Conservation (phyloP, 2,113 vertebrate genomes). For the Hypanus sabinus region DNA sequence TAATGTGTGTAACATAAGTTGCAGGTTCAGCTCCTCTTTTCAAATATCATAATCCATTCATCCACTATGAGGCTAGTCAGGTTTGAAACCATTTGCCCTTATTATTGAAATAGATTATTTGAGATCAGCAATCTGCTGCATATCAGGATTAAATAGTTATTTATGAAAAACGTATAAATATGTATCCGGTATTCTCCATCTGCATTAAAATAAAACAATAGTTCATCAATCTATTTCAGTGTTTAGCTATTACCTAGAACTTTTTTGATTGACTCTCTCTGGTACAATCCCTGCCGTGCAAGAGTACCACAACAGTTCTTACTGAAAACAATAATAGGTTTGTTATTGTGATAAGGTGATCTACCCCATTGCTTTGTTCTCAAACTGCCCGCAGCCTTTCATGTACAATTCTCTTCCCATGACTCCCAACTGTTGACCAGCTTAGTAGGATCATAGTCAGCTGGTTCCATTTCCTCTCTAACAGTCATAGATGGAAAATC, state of each 20-base stretch:
- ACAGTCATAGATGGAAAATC: no score
- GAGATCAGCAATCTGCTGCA: neutral
- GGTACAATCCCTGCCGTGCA: no score
- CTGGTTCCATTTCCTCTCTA: no score
- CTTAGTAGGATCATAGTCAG: no score
- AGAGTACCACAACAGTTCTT: no score
- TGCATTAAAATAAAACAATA: neutral
- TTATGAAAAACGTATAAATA: neutral
- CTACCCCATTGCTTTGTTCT: no score
- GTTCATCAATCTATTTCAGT: constrained; percentile 1
- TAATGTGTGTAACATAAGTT: neutral
- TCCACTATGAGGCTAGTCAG: neutral
- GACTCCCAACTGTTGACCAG: no score
- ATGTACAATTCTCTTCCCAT: no score
- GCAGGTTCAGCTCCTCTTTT: neutral
- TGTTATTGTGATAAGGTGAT: no score
- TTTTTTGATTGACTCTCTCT: no score
- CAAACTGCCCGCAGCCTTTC: no score
- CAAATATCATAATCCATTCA: neutral
- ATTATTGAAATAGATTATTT: neutral
- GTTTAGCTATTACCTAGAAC: neutral
- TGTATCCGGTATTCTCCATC: neutral
- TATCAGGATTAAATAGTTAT: neutral
- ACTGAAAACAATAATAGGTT: no score
- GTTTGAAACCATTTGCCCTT: neutral